Evolutionary conservation across 2,113 vertebrate species (phyloP).

Genomic region (Myrmecophaga tridactyla): DNA sequence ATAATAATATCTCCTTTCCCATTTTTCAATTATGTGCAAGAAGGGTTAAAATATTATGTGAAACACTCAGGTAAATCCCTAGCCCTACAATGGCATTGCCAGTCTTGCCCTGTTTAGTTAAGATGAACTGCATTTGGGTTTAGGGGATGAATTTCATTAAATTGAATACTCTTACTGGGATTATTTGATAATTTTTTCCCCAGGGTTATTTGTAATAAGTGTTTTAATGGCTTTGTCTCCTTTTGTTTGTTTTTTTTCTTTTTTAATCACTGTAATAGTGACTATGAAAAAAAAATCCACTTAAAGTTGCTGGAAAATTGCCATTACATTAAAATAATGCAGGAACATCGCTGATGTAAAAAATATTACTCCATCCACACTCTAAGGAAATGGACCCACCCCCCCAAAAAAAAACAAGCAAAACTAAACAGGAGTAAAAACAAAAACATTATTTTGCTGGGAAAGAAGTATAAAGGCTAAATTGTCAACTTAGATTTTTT

Average conservation of each 20-base stretch:
- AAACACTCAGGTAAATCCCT: slow-evolving; percentile 50
- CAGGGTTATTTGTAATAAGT: slow-evolving; percentile 52
- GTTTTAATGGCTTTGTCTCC: slow-evolving; percentile 37
- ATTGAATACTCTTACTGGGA: slow-evolving; percentile 44
- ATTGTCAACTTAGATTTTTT: not conserved
- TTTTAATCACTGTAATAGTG: slow-evolving; percentile 34
- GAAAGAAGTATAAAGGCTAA: not conserved
- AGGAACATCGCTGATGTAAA: slow-evolving; percentile 15
- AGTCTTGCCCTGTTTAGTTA: not conserved
- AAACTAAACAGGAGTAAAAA: too few species aligned
- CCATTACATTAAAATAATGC: slow-evolving; percentile 1
- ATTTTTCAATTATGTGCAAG: slow-evolving; percentile 38
- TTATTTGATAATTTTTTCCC: slow-evolving; percentile 58
- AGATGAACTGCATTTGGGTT: slow-evolving; percentile 37
- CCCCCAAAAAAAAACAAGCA: too few species aligned
- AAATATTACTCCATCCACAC: not conserved
- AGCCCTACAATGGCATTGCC: not conserved
- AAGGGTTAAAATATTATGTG: slow-evolving; percentile 35
- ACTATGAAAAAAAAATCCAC: not conserved
- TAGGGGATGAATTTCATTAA: slow-evolving; percentile 60
- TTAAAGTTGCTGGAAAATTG: not conserved
- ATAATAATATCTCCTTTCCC: not conserved
- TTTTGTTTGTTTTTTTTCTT: not conserved
- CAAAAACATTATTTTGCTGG: not conserved
- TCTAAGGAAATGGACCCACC: not conserved